Conservation (phyloP, 2,888 invertebrate genomes). For the Stenolophus ochropezus region DNA sequence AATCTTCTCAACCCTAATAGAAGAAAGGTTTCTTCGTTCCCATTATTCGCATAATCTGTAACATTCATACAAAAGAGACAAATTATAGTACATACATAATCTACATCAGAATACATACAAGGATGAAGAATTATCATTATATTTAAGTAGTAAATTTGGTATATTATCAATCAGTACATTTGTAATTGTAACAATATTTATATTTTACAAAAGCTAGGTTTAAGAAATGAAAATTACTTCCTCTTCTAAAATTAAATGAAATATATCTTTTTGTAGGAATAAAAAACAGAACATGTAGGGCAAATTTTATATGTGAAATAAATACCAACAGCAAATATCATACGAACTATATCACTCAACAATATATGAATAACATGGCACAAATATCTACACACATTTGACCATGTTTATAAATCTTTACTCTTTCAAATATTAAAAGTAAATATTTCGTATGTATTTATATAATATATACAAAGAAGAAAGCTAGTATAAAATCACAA, state of each 20-base stretch:
- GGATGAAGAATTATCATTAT: too few relatives aligned
- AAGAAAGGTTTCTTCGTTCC: too few relatives aligned
- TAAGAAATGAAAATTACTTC: constrained; percentile 11
- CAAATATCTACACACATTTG: constrained; percentile 56
- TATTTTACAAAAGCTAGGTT: constrained; percentile 52
- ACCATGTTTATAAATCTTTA: constrained; percentile 53
- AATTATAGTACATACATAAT: too few relatives aligned
- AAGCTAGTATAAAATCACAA: constrained; percentile 58
- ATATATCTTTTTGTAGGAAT: neutral
- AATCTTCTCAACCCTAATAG: too few relatives aligned
- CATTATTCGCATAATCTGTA: too few relatives aligned
- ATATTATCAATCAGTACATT: constrained; percentile 55
- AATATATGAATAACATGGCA: constrained; percentile 58
- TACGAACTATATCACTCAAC: constrained; percentile 55
- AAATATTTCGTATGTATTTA: constrained; percentile 45
- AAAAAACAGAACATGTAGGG: constrained; percentile 12
- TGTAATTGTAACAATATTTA: constrained; percentile 50
- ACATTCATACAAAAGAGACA: too few relatives aligned
- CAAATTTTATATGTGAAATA: constrained; percentile 37
- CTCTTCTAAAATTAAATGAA: neutral
- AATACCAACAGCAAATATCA: constrained; percentile 45
- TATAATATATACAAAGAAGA: constrained; percentile 56
- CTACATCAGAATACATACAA: too few relatives aligned
- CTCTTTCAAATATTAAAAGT: constrained; percentile 46
- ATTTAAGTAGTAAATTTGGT: constrained; percentile 51